Percentiles rank a stretch among this genome's conserved stretches.
phyloP scores from a whole-genome alignment of 2,888 invertebrate genomes.

The Crossocerus cetratus region DNA sequence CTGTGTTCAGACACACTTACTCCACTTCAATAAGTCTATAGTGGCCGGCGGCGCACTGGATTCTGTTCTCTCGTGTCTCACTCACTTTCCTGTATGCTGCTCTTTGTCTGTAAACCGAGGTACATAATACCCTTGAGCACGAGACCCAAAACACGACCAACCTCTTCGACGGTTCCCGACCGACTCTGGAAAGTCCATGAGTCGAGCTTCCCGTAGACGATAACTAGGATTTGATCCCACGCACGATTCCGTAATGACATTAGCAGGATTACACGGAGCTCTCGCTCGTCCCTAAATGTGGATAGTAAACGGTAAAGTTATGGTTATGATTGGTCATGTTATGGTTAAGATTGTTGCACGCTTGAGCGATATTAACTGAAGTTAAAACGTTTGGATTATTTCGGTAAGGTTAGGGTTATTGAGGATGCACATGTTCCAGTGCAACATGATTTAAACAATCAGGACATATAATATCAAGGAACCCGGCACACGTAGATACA shows the following conservation, averaged over 20 bases:
- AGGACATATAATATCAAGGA: no score
- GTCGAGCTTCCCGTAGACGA: conserved; percentile 30
- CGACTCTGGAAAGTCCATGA: conserved; percentile 44
- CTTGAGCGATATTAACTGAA: conserved; percentile 51
- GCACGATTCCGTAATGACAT: conserved; percentile 52
- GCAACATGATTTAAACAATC: no score
- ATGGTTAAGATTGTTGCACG: conserved; percentile 37
- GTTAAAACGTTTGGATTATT: conserved; percentile 44
- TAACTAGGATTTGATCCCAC: conserved; percentile 54
- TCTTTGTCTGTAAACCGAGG: no score
- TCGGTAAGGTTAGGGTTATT: conserved; percentile 17
- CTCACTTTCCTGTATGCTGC: no score
- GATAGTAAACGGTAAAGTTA: conserved; percentile 55
- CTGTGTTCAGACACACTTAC: no score
- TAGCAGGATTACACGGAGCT: conserved; percentile 54
- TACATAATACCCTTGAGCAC: no score
- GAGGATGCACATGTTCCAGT: conserved; percentile 13
- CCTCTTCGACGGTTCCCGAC: no score
- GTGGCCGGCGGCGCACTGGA: no score
- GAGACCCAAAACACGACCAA: no score
- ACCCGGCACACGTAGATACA: no score
- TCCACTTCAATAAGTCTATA: no score
- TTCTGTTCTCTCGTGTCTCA: no score
- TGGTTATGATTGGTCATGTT: conserved; percentile 57
- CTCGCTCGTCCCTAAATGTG: conserved; percentile 45